Conservation (phyloP, 2,113 vertebrate species). For the Rhizomys pruinosus region DNA sequence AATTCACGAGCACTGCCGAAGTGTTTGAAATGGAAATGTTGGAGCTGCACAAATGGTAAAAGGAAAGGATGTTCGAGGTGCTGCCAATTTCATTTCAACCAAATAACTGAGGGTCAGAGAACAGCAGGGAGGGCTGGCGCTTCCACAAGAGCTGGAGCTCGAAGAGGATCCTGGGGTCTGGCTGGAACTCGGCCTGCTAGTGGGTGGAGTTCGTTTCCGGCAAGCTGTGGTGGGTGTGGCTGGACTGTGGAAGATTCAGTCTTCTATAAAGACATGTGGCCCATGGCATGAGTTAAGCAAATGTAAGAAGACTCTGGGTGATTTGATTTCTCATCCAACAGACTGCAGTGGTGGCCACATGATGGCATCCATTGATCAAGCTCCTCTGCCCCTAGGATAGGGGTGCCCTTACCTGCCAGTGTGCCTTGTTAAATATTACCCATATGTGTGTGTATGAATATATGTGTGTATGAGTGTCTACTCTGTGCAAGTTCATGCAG, state of each 20-base stretch:
- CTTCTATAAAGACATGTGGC: rapidly evolving
- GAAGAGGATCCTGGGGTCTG: neutral
- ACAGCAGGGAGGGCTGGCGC: neutral
- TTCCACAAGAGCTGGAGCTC: neutral
- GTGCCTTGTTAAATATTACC: neutral
- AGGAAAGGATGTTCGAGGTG: neutral
- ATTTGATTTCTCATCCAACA: neutral
- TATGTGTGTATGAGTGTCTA: no score
- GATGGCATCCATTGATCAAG: rapidly evolving
- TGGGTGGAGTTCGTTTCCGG: rapidly evolving
- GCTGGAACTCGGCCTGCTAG: neutral
- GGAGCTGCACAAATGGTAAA: neutral
- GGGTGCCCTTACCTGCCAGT: rapidly evolving
- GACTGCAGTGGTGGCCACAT: rapidly evolving
- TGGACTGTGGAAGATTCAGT: no score
- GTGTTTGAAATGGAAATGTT: slow-evolving; percentile 74
- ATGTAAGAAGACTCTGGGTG: neutral
- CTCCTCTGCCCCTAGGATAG: neutral
- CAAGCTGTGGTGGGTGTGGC: neutral
- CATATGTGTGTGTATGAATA: rapidly evolving
- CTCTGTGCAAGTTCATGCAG: no score
- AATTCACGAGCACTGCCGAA: neutral
- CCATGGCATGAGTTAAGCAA: rapidly evolving
- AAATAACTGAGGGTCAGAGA: neutral
- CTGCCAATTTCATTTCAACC: neutral